These are phyloP conservation scores for Martes flavigula DNA, from an alignment of 2,797 vertebrate species.

Conservation along the genomic window DNA sequence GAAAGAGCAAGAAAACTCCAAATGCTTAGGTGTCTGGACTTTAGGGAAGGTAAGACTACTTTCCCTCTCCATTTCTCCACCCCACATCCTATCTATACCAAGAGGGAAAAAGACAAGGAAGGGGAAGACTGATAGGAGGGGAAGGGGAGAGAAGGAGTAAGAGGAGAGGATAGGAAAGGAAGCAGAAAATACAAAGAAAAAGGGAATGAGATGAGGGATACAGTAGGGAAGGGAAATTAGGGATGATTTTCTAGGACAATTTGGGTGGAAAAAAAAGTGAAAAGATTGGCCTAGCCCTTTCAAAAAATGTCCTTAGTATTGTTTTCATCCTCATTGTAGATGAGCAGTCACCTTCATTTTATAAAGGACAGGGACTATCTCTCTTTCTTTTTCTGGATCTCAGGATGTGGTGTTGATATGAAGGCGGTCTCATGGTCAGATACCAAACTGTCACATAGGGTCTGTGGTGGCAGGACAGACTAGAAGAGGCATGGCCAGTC, in stretches of 20 bases:
- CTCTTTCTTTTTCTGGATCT: not conserved
- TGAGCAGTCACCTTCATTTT: not conserved
- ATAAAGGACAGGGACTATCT: not conserved
- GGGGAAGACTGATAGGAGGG: not conserved
- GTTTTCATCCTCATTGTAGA: not conserved
- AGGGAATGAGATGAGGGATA: not conserved
- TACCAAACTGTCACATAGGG: not conserved
- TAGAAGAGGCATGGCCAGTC: not conserved
- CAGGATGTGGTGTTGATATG: not conserved
- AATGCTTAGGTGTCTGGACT: not conserved
- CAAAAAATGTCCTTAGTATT: not conserved
- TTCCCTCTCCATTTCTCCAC: not conserved
- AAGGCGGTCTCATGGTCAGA: not conserved
- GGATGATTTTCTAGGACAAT: not conserved
- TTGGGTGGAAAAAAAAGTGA: not conserved
- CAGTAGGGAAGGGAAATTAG: not conserved
- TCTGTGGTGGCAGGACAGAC: not conserved
- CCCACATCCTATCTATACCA: not conserved
- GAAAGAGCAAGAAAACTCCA: conserved; percentile 47
- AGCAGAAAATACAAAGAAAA: not conserved
- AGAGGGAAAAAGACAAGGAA: not conserved
- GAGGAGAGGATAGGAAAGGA: not conserved
- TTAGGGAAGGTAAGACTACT: not conserved
- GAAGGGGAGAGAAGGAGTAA: not conserved
- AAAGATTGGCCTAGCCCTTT: not conserved